Conservation (phyloP, 2,113 vertebrate genomes). For the Tympanuchus pallidicinctus region DNA sequence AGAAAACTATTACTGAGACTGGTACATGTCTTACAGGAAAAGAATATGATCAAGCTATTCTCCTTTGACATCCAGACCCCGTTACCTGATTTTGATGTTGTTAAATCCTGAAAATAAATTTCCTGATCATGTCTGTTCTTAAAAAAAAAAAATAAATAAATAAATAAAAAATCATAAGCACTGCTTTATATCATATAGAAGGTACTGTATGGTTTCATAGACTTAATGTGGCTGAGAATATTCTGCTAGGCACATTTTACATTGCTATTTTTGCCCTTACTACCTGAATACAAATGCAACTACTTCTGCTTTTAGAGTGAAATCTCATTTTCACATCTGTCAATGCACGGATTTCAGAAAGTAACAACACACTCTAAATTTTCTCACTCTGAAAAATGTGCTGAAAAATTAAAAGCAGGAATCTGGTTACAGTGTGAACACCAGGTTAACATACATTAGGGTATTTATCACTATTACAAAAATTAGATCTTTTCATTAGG, state of each 20-base stretch:
- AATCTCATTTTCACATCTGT: background rate
- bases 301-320: background rate
- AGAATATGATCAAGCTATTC: background rate
- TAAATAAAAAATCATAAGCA: background rate
- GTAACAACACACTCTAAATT: background rate
- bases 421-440: background rate
- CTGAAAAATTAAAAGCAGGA: background rate
- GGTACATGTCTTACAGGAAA: background rate
- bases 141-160: no score
- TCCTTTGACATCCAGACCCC: background rate
- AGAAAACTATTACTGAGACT: background rate
- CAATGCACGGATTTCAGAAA: background rate
- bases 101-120: background rate
- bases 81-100: background rate
- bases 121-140: background rate
- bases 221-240: background rate
- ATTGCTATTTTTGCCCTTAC: background rate
- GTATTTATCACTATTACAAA: background rate
- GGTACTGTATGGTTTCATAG: background rate
- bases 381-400: background rate
- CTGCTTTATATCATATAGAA: accelerated
- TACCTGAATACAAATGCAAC: background rate
- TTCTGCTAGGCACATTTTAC: background rate
- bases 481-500: background rate
- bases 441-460: background rate